phyloP scores from a whole-genome alignment of 2,797 vertebrate genomes.

The Micropoecilia bifurca region DNA sequence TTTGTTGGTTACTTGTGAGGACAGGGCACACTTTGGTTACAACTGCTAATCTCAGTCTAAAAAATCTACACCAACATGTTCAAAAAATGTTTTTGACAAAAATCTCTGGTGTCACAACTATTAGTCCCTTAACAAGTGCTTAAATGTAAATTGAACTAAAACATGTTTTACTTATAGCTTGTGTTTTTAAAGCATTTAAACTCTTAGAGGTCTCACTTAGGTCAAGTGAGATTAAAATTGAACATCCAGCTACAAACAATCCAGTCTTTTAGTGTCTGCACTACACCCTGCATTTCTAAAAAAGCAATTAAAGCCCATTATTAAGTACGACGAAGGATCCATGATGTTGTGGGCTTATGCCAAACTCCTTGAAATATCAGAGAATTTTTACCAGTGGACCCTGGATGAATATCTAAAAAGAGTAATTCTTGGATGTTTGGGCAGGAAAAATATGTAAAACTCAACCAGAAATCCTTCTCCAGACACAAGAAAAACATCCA shows the following conservation, averaged over 20 bases:
- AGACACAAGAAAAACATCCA: background rate
- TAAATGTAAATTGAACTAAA: background rate
- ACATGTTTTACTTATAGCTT: background rate
- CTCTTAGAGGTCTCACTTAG: background rate
- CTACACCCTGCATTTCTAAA: background rate
- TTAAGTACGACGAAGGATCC: background rate
- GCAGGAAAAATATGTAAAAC: background rate
- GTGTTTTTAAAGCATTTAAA: background rate
- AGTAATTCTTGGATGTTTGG: too few species aligned
- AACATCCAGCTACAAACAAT: background rate
- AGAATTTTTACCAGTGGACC: background rate
- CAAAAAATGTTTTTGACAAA: background rate
- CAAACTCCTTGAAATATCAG: background rate
- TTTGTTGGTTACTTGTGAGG: too few species aligned
- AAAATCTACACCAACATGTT: background rate
- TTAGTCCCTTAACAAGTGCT: background rate
- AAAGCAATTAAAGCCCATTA: background rate
- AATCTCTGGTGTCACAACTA: background rate
- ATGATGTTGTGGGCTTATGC: background rate
- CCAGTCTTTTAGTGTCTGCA: background rate
- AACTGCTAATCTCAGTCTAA: too few species aligned
- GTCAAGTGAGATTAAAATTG: background rate
- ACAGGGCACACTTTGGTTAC: too few species aligned
- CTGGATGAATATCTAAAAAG: background rate
- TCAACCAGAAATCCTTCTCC: background rate